Evolutionary conservation across 2,888 invertebrate genomes (phyloP).

Genomic region (Meteorus cinctellus): DNA sequence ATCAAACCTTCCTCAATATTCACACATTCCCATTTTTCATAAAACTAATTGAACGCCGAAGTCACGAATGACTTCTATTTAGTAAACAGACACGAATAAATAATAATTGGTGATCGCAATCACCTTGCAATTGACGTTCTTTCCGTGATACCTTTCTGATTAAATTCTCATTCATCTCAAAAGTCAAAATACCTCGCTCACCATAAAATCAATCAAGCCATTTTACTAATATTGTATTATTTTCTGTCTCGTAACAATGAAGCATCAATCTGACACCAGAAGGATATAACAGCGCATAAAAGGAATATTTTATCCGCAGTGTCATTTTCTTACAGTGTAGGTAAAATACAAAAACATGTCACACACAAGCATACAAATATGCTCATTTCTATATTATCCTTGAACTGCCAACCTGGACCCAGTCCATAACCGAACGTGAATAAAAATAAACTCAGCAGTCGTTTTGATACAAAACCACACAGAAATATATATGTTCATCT

Average conservation of each 20-base stretch:
- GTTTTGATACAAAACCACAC: background rate
- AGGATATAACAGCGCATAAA: background rate
- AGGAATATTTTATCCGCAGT: background rate
- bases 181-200: too few relatives aligned
- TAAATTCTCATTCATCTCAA: too few relatives aligned
- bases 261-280: background rate
- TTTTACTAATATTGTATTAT: background rate
- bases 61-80: too few relatives aligned
- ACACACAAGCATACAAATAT: background rate
- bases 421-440: background rate
- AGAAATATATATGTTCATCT: background rate
- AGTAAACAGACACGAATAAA: too few relatives aligned
- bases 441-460: slow-evolving; percentile 12
- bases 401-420: background rate
- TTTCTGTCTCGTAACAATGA: background rate
- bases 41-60: too few relatives aligned
- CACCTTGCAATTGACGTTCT: too few relatives aligned
- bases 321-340: slow-evolving; percentile 1
- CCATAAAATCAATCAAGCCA: too few relatives aligned
- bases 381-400: background rate
- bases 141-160: too few relatives aligned
- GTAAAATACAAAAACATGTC: background rate
- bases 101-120: too few relatives aligned
- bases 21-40: too few relatives aligned
- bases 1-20: too few relatives aligned